Conservation (phyloP, 1,140 invertebrate species). For the Ephestia elutella region DNA sequence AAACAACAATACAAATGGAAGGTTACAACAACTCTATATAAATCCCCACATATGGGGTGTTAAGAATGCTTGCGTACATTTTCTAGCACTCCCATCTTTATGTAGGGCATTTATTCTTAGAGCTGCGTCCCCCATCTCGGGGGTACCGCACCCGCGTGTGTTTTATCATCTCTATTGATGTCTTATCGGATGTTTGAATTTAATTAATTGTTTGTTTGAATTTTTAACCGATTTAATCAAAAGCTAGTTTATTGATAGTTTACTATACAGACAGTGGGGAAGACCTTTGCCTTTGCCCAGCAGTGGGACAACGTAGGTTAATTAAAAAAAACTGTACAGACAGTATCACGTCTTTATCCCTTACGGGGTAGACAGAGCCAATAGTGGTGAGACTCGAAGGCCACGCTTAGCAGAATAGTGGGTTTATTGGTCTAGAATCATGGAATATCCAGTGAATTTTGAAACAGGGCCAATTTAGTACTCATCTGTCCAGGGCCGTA, state of each 20-base stretch:
- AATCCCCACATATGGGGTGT: slow-evolving; percentile 47
- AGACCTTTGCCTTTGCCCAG: too few species aligned
- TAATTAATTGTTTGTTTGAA: not conserved
- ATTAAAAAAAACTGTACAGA: too few species aligned
- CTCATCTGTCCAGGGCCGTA: not conserved
- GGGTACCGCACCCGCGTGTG: slow-evolving; percentile 8
- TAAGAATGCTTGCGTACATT: slow-evolving; percentile 58
- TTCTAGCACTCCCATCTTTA: slow-evolving; percentile 16
- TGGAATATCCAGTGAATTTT: not conserved
- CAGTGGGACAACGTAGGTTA: too few species aligned
- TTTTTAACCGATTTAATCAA: too few species aligned
- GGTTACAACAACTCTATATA: slow-evolving; percentile 34
- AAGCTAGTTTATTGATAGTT: too few species aligned
- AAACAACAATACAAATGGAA: not conserved
- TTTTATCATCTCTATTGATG: slow-evolving; percentile 4
- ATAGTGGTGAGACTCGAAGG: too few species aligned
- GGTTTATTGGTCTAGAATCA: not conserved
- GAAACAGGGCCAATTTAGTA: slow-evolving; percentile 4
- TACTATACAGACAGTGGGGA: too few species aligned
- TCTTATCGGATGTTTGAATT: not conserved
- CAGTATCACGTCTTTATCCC: too few species aligned
- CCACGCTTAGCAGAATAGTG: too few species aligned
- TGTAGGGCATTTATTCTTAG: slow-evolving; percentile 17
- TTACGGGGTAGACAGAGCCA: too few species aligned
- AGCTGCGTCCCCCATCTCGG: slow-evolving; percentile 4